Percentiles rank a stretch among this genome's conserved stretches.
Evolutionary conservation across 2,888 invertebrate genomes (phyloP).

Genomic region (Mesorhabditis spiculigera): DNA sequence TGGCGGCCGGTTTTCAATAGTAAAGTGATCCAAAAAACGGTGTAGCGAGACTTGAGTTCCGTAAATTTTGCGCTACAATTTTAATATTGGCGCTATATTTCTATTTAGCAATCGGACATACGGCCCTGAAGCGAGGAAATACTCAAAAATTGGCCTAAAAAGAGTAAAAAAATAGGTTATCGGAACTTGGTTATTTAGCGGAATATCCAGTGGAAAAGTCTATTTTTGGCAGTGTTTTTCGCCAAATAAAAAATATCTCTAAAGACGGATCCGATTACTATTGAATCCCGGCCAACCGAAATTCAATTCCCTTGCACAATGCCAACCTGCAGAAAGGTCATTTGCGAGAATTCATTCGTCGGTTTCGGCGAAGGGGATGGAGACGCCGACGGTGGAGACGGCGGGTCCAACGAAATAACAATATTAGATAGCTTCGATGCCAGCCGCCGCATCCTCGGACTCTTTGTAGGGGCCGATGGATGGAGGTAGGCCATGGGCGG

Average conservation of each 20-base stretch:
- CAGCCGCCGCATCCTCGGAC: constrained; percentile 41
- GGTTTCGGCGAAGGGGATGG: constrained; percentile 19
- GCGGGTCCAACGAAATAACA: constrained; percentile 47
- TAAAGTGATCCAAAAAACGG: too few species aligned
- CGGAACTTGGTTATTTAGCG: constrained; percentile 12
- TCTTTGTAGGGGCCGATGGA: constrained; percentile 1
- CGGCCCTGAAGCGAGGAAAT: too few species aligned
- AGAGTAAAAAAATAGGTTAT: background rate
- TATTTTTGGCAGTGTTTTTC: background rate
- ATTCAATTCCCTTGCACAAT: too few species aligned
- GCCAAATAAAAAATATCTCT: too few species aligned
- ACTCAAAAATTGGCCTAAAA: too few species aligned
- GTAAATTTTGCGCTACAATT: too few species aligned
- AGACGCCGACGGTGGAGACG: constrained; percentile 38
- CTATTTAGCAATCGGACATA: too few species aligned
- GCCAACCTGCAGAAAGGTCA: constrained; percentile 27
- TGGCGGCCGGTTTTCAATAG: too few species aligned
- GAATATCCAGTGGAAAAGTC: constrained; percentile 6
- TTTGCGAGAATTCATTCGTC: constrained; percentile 8
- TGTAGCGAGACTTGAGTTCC: too few species aligned
- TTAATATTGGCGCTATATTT: too few species aligned
- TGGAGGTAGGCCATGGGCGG: background rate
- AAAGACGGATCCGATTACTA: background rate
- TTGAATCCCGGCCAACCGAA: constrained; percentile 8
- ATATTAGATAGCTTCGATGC: constrained; percentile 50